These are phyloP conservation scores for Salminus brasiliensis DNA, from an alignment of 2,113 vertebrate genomes.

Conservation along the genomic window DNA sequence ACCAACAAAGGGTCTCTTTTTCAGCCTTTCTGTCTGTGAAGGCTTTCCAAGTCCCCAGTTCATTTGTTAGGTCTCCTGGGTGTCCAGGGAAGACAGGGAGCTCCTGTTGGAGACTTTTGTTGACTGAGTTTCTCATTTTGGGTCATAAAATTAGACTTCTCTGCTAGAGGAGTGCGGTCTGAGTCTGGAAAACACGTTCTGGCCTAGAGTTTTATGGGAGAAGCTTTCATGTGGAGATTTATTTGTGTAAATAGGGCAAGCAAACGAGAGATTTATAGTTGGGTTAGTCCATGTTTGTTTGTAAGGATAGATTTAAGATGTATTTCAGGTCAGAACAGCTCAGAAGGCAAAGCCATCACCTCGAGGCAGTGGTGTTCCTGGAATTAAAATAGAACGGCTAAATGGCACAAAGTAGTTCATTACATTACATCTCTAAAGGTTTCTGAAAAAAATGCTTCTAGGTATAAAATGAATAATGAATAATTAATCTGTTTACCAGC, in stretches of 20 bases:
- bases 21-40: neutral
- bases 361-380: neutral
- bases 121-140: neutral
- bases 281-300: neutral
- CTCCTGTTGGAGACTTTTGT: neutral
- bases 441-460: neutral
- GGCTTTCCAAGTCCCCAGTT: neutral
- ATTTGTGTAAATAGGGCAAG: neutral
- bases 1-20: neutral
- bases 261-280: neutral
- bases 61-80: neutral
- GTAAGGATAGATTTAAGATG: neutral
- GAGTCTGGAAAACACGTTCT: neutral
- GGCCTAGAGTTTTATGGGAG: neutral
- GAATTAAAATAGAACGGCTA: neutral
- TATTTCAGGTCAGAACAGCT: neutral
- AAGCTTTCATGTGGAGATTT: neutral
- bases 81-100: neutral
- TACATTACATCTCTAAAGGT: neutral
- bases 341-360: neutral
- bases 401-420: neutral
- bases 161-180: neutral
- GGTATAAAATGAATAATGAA: neutral
- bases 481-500: neutral
- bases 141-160: neutral